phyloP scores from a whole-genome alignment of 2,797 vertebrate genomes.

The Macroramphosus scolopax region DNA sequence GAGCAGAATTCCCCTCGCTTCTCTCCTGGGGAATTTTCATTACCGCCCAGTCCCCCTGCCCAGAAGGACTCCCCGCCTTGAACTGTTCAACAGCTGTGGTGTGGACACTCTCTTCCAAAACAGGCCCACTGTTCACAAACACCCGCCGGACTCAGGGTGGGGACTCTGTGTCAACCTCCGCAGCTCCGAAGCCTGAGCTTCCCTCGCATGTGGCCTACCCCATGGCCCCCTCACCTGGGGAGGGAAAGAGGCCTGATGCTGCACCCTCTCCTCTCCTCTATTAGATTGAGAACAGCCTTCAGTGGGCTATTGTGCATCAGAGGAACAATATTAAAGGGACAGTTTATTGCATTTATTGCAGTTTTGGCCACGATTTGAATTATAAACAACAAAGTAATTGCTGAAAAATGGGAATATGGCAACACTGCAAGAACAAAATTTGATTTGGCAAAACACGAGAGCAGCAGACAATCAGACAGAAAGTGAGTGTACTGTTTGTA shows the following conservation, averaged over 20 bases:
- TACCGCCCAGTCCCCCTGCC: slow-evolving; percentile 74
- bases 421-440: neutral
- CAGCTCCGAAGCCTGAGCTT: slow-evolving; percentile 47
- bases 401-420: neutral
- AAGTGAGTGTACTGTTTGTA: too few relatives aligned
- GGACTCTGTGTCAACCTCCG: slow-evolving; percentile 69
- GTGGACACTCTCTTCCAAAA: slow-evolving; percentile 72
- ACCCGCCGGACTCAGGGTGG: slow-evolving; percentile 62
- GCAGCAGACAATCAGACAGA: neutral
- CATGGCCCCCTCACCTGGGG: slow-evolving; percentile 43
- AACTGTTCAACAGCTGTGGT: slow-evolving; percentile 79
- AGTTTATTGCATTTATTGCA: slow-evolving; percentile 11
- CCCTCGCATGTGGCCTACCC: slow-evolving; percentile 52
- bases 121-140: slow-evolving; percentile 75
- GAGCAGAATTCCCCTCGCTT: slow-evolving; percentile 73
- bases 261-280: slow-evolving; percentile 28
- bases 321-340: slow-evolving; percentile 3
- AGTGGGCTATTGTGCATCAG: neutral
- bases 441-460: neutral
- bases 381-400: neutral
- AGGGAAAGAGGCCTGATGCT: slow-evolving; percentile 33
- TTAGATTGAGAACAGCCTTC: slow-evolving; percentile 43
- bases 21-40: slow-evolving; percentile 78
- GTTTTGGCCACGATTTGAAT: slow-evolving; percentile 4
- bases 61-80: slow-evolving; percentile 75